These are phyloP conservation scores for Hirudinaria manillensis DNA, from an alignment of 2,888 invertebrate species.

Conservation along the genomic window DNA sequence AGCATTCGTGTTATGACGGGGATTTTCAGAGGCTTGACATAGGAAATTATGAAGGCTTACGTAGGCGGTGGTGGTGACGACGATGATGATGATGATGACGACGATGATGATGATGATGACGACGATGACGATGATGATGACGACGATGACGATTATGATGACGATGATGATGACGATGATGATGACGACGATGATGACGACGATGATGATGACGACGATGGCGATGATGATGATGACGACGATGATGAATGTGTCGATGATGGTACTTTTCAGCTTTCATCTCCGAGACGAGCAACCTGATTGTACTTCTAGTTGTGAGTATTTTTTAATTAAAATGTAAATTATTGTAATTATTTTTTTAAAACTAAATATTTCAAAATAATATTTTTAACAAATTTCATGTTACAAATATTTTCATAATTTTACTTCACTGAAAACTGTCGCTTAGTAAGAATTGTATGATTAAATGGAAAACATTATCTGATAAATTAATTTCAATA, in stretches of 20 bases:
- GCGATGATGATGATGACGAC: slow-evolving; percentile 18
- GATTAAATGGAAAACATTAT: not conserved
- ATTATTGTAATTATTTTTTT: not conserved
- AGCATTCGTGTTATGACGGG: too few relatives aligned
- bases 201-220: slow-evolving; percentile 19
- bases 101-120: slow-evolving; percentile 26
- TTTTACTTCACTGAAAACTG: not conserved
- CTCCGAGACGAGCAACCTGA: slow-evolving; percentile 69
- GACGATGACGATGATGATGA: slow-evolving; percentile 25
- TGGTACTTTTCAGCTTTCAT: slow-evolving; percentile 62
- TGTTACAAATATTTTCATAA: not conserved
- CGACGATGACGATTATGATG: not conserved
- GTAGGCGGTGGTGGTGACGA: not conserved
- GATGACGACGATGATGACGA: slow-evolving; percentile 28
- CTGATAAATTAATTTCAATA: not conserved
- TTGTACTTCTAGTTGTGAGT: slow-evolving; percentile 68
- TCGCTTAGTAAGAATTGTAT: not conserved
- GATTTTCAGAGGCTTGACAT: too few relatives aligned
- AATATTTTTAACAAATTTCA: too few relatives aligned
- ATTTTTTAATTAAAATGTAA: not conserved
- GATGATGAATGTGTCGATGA: slow-evolving; percentile 23
- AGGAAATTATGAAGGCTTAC: too few relatives aligned
- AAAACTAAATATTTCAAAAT: too few relatives aligned
- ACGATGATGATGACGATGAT: slow-evolving; percentile 11
- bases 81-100: slow-evolving; percentile 11